These are phyloP conservation scores for Cherax quadricarinatus DNA, from an alignment of 1,140 invertebrate species.

Conservation along the genomic window DNA sequence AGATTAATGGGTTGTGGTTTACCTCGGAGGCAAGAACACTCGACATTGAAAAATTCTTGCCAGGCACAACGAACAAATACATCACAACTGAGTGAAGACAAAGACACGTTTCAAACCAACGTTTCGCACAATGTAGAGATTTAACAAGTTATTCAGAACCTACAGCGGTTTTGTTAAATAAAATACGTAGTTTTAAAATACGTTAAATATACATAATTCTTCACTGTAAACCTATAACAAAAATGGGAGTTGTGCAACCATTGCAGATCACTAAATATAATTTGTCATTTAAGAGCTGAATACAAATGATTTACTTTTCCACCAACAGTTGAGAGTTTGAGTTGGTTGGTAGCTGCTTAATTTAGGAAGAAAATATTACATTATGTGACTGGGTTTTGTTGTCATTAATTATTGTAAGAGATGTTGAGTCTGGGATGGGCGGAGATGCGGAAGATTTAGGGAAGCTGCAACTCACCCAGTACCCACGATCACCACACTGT, in stretches of 20 bases:
- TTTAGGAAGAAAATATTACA: neutral
- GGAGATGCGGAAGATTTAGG: neutral
- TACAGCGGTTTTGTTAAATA: too few species aligned
- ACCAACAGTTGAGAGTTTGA: neutral
- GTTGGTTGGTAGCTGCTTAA: neutral
- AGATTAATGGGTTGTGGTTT: slow-evolving; percentile 28
- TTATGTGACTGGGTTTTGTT: neutral
- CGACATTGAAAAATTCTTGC: neutral
- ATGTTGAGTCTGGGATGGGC: neutral
- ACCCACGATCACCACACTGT: too few species aligned
- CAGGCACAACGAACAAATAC: neutral
- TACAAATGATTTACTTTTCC: neutral
- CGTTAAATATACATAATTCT: too few species aligned
- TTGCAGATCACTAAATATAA: too few species aligned
- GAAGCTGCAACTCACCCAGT: too few species aligned
- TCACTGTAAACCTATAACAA: too few species aligned
- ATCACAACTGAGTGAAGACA: neutral
- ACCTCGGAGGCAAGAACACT: neutral
- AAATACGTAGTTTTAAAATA: too few species aligned
- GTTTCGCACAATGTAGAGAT: too few species aligned
- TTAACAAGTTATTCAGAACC: too few species aligned
- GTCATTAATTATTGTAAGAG: slow-evolving; percentile 3
- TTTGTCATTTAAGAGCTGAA: too few species aligned
- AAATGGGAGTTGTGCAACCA: too few species aligned
- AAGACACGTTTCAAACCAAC: too few species aligned